Evolutionary conservation across 1,140 invertebrate species (phyloP), one percentile per base, ranked within the genome.

Genomic region (Sitobion miscanthi): DNA sequence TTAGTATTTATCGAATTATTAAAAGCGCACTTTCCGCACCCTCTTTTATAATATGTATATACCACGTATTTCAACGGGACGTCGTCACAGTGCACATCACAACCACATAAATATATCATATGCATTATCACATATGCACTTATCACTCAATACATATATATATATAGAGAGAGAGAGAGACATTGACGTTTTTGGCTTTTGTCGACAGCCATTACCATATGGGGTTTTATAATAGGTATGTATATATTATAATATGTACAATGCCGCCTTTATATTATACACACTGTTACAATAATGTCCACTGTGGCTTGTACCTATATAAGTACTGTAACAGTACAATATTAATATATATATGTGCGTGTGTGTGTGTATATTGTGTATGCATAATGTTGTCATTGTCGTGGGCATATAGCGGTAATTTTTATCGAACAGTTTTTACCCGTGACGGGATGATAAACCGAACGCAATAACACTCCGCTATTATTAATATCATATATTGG

Each of bases 1-100:
- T 83, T 47, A 83, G 69, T 52, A 52, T 77, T 47, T 82, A 35
- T 92, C 42, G 90, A 92, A 77, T 47, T 92, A 45, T 69, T 91
- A 69, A 91, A 62, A 77, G 86, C 87, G 49, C 87, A 38, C 49
- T 89, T 89, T 89, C 87, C 38, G 23, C 87, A 14, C 87, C 87
- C 49, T 57, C 20, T 89, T 89, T 57, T 89, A n/a, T 47, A 69
- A n/a, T 47, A 69, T n/a, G 21, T 69, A n/a, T 69, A 30, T 30
- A 30, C 2, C 8, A 14, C 11, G 30, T n/a, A 69, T 77, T 77
- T 77, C n/a, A 6, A 77, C n/a, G n/a, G 62, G 62, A 77, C 62
- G 62, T 77, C 62, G 62, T 69, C 30, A 14, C 62, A 14, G 30
- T 77, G 49, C 85, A 47, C 85, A 82, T 42, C 35, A 87, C 45